A percentile compares a stretch with the other conserved stretches of the same genome.
These are phyloP conservation scores for Falcaria lacertinaria DNA, from an alignment of 2,888 invertebrate species.

Conservation along the genomic window DNA sequence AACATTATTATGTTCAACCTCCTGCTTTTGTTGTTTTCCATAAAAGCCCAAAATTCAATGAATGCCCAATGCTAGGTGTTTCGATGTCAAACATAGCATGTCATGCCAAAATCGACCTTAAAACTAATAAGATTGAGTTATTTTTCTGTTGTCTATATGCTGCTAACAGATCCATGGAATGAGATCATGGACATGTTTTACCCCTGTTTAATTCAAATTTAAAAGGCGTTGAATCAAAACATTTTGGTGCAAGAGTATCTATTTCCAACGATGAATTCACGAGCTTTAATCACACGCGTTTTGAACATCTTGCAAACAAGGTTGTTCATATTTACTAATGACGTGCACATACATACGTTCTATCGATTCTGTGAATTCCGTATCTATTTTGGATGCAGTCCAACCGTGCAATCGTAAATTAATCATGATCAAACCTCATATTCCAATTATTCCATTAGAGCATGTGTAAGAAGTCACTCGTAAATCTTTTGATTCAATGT, in stretches of 20 bases:
- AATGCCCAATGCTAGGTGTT: constrained; percentile 13
- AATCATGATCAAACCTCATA: constrained; percentile 32
- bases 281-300: too few species aligned
- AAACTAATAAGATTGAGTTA: constrained; percentile 38
- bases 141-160: constrained; percentile 39
- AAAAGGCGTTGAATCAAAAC: constrained; percentile 39
- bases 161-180: constrained; percentile 54
- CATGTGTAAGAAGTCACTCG: too few species aligned
- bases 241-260: constrained; percentile 7
- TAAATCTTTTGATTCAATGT: constrained; percentile 28
- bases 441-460: too few species aligned
- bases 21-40: constrained; percentile 1
- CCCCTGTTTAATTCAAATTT: constrained; percentile 18
- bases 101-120: constrained; percentile 56
- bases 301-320: not conserved
- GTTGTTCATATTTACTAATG: not conserved
- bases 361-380: not conserved
- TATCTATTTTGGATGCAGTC: constrained; percentile 28
- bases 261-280: not conserved
- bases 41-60: constrained; percentile 6
- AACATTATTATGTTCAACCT: constrained; percentile 6
- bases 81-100: constrained; percentile 37
- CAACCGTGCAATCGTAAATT: constrained; percentile 29
- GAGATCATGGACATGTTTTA: constrained; percentile 43
- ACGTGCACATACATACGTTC: not conserved